A percentile compares a stretch with the other conserved stretches of the same genome.
phyloP scores from a whole-genome alignment of 1,140 invertebrate species.

The Brachionus rubens region DNA sequence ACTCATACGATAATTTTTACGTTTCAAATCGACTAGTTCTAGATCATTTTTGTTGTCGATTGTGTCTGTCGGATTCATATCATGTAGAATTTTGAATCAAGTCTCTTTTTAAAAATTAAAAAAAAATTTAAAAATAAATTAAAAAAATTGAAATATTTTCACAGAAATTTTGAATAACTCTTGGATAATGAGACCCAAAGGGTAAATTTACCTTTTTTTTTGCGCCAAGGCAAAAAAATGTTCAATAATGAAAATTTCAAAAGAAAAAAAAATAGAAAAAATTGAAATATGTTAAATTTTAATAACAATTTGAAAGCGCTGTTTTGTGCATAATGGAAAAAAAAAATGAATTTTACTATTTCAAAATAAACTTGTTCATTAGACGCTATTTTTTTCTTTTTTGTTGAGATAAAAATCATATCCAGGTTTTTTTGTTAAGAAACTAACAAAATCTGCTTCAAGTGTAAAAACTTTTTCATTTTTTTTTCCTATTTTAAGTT shows the following conservation, averaged over 20 bases:
- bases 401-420: not conserved
- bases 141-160: no score
- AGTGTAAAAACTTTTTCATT: no score
- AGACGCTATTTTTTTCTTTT: conserved; percentile 6
- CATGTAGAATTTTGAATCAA: not conserved
- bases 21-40: conserved; percentile 25
- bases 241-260: conserved; percentile 4
- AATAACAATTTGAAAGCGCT: conserved; percentile 23
- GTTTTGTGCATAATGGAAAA: conserved; percentile 31
- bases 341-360: not conserved
- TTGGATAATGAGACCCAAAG: no score
- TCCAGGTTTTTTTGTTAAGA: not conserved
- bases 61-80: conserved; percentile 8
- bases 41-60: not conserved
- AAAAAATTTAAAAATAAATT: no score
- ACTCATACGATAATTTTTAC: conserved; percentile 15
- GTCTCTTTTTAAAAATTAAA: conserved; percentile 10
- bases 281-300: conserved; percentile 11
- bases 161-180: no score
- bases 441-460: not conserved
- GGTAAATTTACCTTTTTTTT: not conserved
- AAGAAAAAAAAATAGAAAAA: not conserved
- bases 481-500: no score
- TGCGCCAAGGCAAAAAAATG: not conserved
- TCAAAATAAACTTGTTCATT: conserved; percentile 35